These are phyloP conservation scores for Seriola quinqueradiata DNA, from an alignment of 2,113 vertebrate species.

Conservation along the genomic window DNA sequence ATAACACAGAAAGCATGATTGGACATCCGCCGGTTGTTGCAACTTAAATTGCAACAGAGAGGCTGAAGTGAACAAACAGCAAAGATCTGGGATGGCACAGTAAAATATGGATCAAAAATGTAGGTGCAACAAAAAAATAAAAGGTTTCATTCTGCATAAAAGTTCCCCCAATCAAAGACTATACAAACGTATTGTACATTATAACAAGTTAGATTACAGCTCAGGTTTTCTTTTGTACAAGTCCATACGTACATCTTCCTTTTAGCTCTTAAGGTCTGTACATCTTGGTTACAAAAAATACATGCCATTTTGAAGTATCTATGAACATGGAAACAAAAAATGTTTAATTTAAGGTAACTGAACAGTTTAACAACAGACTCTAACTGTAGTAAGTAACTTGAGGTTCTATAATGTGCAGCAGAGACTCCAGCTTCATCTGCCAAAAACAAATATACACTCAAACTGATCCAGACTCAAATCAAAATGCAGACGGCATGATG, in stretches of 20 bases:
- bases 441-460: constrained; percentile 59
- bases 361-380: constrained; percentile 44
- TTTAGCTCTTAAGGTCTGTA: constrained; percentile 84
- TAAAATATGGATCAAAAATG: constrained; percentile 41
- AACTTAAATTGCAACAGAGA: constrained; percentile 34
- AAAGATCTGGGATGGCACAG: constrained; percentile 28
- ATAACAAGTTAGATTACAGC: constrained; percentile 76
- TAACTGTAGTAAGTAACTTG: constrained; percentile 40
- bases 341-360: constrained; percentile 47
- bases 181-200: constrained; percentile 77
- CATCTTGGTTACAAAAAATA: constrained; percentile 89
- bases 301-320: constrained; percentile 79
- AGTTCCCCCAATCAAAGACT: constrained; percentile 67
- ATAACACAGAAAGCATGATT: constrained; percentile 16
- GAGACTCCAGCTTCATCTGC: constrained; percentile 47
- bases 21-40: constrained; percentile 7
- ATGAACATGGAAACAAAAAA: constrained; percentile 63
- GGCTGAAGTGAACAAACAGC: constrained; percentile 18
- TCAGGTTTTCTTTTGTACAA: constrained; percentile 71
- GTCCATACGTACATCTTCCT: constrained; percentile 82
- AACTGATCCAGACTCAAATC: constrained; percentile 49
- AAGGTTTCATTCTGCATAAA: constrained; percentile 59
- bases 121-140: constrained; percentile 11
- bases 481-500: constrained; percentile 41
- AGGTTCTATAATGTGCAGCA: constrained; percentile 36